Evolutionary conservation across 2,888 invertebrate species (phyloP), one percentile per base, ranked within the genome.

Genomic region (Cheilosia scutellata): DNA sequence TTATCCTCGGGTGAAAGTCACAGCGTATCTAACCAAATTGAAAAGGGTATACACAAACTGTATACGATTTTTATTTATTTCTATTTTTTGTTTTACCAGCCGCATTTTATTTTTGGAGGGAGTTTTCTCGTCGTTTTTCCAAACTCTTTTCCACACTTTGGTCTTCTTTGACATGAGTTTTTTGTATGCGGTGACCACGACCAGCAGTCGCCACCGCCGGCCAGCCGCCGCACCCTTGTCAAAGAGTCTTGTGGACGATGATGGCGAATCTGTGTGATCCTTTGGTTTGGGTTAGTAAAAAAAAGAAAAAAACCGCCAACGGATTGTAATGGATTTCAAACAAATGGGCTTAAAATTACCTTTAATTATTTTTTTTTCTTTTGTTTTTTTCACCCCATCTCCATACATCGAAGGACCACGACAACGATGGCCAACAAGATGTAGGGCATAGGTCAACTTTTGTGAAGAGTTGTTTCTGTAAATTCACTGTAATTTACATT

Each of bases 241-340:
- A 68, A 65, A 62, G 5, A 47, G 74, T 27, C 42, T 72, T 70
- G 40, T n/a, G n/a, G 31, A 58, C 25, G 71, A 33, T 60, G 60
- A 71, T 74, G 60, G 49, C 27, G 72, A 83, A 72, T 72, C 62
- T 6, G 53, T 78, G 72, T 31, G 58, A 72, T 62, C 31, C 33
- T 20, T 20, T 68, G 79, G 79, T 63, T 60, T 27, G 60, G 55
- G 72, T 11, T 2, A 9, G 9, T 3, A 33, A 9, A 9, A 33
- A 33, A 33, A 33, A 33, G 5, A 33, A 33, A 55, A 57, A 58
- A 79, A 79, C 79, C 74, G 42, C 62, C 66, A 72, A 79, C 62
- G 80, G 63, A 75, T 79, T 70, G 63, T 74, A 84, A 84, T 79
- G 74, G 79, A 84, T 84, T 84, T 79, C 62, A 65, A 79, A 74